A percentile compares a stretch with the other conserved stretches of the same genome.
Evolutionary conservation across 2,113 vertebrate genomes (phyloP).

Genomic region (Chaetorhynchus papuensis): DNA sequence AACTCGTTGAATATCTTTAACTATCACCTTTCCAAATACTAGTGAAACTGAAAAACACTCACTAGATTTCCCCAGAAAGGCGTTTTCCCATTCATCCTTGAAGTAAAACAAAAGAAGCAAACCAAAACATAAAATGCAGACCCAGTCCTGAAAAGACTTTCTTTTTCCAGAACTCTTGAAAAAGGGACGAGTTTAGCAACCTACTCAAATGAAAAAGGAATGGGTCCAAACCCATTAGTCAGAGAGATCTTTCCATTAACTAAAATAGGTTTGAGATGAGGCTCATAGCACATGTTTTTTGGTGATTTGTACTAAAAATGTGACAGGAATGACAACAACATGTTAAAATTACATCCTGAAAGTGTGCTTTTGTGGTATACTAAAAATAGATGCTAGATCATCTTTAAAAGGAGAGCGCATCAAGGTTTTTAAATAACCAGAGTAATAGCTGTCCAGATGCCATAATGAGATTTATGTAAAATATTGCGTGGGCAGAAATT

Average conservation of each 20-base stretch:
- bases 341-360: background rate
- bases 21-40: background rate
- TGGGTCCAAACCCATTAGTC: background rate
- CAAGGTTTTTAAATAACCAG: background rate
- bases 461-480: slow-evolving; percentile 51
- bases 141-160: background rate
- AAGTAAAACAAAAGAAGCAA: background rate
- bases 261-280: background rate
- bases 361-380: background rate
- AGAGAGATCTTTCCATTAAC: background rate
- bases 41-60: background rate
- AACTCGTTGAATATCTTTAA: background rate
- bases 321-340: background rate
- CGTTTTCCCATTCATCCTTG: background rate
- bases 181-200: background rate
- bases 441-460: slow-evolving; percentile 25
- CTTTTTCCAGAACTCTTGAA: background rate
- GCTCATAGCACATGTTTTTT: background rate
- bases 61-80: background rate
- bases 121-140: background rate
- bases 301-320: background rate
- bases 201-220: background rate
- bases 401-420: slow-evolving; percentile 21
- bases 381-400: slow-evolving; percentile 5
- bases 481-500: background rate